Base-by-base conservation (phyloP, 2,113 vertebrate species). In the Pelodiscus sinensis region DNA sequence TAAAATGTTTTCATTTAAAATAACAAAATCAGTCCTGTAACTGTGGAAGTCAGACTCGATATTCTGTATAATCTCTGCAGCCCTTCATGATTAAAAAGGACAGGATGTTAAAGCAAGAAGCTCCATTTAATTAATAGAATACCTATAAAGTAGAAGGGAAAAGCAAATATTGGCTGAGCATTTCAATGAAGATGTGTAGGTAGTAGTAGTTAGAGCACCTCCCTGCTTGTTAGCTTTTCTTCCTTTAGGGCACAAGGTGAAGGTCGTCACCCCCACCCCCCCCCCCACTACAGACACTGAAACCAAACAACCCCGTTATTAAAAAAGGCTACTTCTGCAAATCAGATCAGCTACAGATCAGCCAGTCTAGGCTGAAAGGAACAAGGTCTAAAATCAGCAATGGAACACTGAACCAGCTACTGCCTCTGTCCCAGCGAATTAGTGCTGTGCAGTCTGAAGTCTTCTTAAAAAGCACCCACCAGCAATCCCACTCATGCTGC, bases 1-100 rank as follows among this genome's bases (percentile, higher is more conserved):
- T 22, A 58, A 94, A 96, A 95, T 85, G 77, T 94, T 85, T 95
- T 92, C 73, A 51, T 50, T 84, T 83, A 6, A 82, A 81, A 68
- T 12, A 86, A 81, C 52, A 38, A 75, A 3, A 7, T 13, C n/a
- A 90, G 80, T 82, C 81, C 60, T 38, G 56, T 27, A 58, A 44
- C 27, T 51, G 7, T 0, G 3, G 15, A 84, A 58, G 44, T 9
- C 19, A 65, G 50, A 50, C 31, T 44, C n/a, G 1, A 2, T 0
- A 5, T 22, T 9, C 25, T 6, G 35, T 71, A 38, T 19, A 27
- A 19, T 19, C 56, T 84, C 31, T 0, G 15, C 1, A 38, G 71
- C 78, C 24, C 56, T 82, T 73, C 2, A 25, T 29, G 31, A 82
- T 18, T 1, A 44, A 57, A 83, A 73, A 57, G 5, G 24, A 11